A percentile compares a stretch with the other conserved stretches of the same genome.
Conservation (phyloP, 2,888 invertebrate species). For the Rhagophthalmus giganteus region DNA sequence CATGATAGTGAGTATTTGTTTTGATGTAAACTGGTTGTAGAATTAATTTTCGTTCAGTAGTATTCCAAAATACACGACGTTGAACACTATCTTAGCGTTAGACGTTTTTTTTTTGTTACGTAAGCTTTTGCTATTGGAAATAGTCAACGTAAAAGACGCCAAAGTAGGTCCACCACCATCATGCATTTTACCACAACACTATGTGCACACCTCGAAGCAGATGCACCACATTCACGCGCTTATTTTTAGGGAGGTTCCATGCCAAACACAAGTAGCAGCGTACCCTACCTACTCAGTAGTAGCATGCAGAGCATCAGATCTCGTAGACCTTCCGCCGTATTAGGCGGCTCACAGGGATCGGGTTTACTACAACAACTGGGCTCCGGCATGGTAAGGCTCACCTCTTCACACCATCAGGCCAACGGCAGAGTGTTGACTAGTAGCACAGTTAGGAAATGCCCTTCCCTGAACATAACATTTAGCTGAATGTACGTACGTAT, state of each 20-base stretch:
- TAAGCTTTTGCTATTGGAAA: slow-evolving; percentile 17
- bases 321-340: slow-evolving; percentile 72
- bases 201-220: slow-evolving; percentile 5
- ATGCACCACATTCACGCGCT: slow-evolving; percentile 20
- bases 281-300: slow-evolving; percentile 80
- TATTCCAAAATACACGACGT: slow-evolving; percentile 20
- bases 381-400: slow-evolving; percentile 91
- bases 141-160: slow-evolving; percentile 11
- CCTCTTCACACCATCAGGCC: slow-evolving; percentile 62
- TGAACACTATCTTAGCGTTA: slow-evolving; percentile 23
- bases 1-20: slow-evolving; percentile 81
- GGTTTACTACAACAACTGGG: slow-evolving; percentile 86
- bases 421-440: slow-evolving; percentile 60
- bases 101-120: slow-evolving; percentile 12
- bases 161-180: slow-evolving; percentile 25
- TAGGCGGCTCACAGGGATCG: slow-evolving; percentile 55
- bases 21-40: slow-evolving; percentile 16
- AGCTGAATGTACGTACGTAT: slow-evolving; percentile 59
- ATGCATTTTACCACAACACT: slow-evolving; percentile 22
- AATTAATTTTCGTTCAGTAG: slow-evolving; percentile 8
- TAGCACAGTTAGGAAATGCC: slow-evolving; percentile 72
- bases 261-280: slow-evolving; percentile 88
- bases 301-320: slow-evolving; percentile 78
- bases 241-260: slow-evolving; percentile 77
- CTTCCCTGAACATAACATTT: slow-evolving; percentile 75